A percentile compares a stretch with the other conserved stretches of the same genome.
These are phyloP conservation scores for Heliconius nattereri DNA, from an alignment of 1,140 invertebrate species.

Conservation along the genomic window DNA sequence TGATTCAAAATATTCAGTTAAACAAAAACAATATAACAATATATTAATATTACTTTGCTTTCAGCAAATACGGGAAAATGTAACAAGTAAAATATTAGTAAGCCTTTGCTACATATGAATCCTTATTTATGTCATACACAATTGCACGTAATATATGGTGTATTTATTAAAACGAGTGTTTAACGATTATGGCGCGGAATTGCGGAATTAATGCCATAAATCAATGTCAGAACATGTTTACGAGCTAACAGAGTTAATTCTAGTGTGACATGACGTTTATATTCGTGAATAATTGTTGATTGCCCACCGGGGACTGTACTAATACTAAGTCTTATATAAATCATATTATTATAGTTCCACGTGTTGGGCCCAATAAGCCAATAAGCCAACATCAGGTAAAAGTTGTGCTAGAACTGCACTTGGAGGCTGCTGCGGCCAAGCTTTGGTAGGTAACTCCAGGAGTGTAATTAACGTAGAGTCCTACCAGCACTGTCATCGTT, in stretches of 20 bases:
- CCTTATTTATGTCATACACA: slow-evolving; percentile 34
- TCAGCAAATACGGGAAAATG: neutral
- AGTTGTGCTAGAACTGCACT: neutral
- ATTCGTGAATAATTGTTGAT: slow-evolving; percentile 76
- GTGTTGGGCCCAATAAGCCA: neutral
- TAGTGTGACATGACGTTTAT: slow-evolving; percentile 76
- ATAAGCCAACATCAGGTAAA: neutral
- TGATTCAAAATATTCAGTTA: neutral
- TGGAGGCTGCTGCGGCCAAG: neutral
- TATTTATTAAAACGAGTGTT: slow-evolving; percentile 68
- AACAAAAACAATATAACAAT: slow-evolving; percentile 10
- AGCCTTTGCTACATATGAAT: slow-evolving; percentile 32
- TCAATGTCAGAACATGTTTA: slow-evolving; percentile 78
- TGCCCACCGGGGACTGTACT: slow-evolving; percentile 42
- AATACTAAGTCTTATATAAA: slow-evolving; percentile 31
- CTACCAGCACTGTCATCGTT: slow-evolving; percentile 21
- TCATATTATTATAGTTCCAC: slow-evolving; percentile 11
- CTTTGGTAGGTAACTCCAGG: neutral
- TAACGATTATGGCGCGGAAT: slow-evolving; percentile 68
- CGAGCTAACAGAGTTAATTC: slow-evolving; percentile 78
- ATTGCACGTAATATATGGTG: slow-evolving; percentile 40
- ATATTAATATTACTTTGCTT: neutral
- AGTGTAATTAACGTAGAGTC: slow-evolving; percentile 17
- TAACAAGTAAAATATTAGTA: slow-evolving; percentile 23
- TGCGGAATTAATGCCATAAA: slow-evolving; percentile 75